Base-by-base conservation (phyloP, 2,888 invertebrate species). In the Sericinus montela region DNA sequence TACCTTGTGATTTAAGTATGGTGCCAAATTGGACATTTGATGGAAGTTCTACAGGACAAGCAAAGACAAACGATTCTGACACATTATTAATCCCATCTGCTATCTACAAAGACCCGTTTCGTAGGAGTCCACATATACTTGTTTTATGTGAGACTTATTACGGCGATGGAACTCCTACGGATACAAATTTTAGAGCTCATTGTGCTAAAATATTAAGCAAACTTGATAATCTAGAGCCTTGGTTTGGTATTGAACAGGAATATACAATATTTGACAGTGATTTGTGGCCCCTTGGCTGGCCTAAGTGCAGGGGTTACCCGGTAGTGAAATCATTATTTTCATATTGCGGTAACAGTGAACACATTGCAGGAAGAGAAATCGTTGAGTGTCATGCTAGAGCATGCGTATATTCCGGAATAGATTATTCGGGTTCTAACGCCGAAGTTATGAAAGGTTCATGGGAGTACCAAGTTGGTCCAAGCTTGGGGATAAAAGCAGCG, bases 401-500 rank as follows among this genome's bases (percentile, higher is more conserved):
- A 8, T 98, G 98, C 67, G 83, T 99, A 47, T 98, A 97, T 74
- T 94, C 98, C 45, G 98, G 98, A 34, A 91, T 99, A 64, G 94
- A 95, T 64, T 94, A 97, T 60, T 91, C 94, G 45, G 99, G 99
- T 37, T 95, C 94, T 41, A 99, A 99, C 79, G 98, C 98, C n/a
- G 98, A 99, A 89, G 98, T 98, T 23, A 98, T 98, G 98, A 98
- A 97, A 34, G 95, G 97, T 11, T 97, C 97, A 83, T 95, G 95
- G 95, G 95, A 95, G 77, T 95, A 91, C 80, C 96, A 97, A 85
- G 93, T 98, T 10, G 98, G 98, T n/a, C 96, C 97, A 0, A 95
- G 96, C 60, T 90, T 92, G 59, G 98, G 98, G 1, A 95, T 97
- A 51, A 90, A 91, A 45, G 92, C 93, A 57, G 95, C 94, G 0